A percentile compares a stretch with the other conserved stretches of the same genome.
Conservation (phyloP, 2,888 invertebrate species). For the Apotomis turbidana region DNA sequence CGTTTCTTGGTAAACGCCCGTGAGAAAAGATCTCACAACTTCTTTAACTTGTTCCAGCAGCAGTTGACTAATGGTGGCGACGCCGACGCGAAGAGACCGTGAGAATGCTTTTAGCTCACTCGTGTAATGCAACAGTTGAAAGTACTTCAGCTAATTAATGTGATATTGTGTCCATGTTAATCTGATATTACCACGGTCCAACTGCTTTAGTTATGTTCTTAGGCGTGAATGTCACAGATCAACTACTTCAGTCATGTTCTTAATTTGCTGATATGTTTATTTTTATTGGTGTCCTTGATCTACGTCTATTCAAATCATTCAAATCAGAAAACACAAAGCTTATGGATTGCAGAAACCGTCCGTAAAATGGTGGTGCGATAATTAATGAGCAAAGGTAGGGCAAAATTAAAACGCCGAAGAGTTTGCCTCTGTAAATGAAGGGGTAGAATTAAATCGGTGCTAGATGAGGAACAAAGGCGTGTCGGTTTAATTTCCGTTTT, state of each 20-base stretch:
- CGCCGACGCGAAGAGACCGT: conserved; percentile 56
- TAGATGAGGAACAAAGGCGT: conserved; percentile 56
- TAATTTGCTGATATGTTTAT: too few species aligned
- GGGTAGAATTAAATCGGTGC: conserved; percentile 36
- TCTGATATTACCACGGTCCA: neutral
- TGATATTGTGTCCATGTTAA: conserved; percentile 8
- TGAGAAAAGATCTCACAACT: conserved; percentile 70
- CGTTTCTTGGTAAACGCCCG: conserved; percentile 59
- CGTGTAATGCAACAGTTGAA: conserved; percentile 32
- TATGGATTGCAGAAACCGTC: neutral
- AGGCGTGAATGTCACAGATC: too few species aligned
- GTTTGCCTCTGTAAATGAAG: conserved; percentile 13
- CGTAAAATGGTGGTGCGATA: neutral
- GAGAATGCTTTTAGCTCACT: conserved; percentile 53
- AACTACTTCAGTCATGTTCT: too few species aligned
- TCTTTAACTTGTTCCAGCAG: conserved; percentile 63
- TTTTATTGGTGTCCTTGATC: too few species aligned
- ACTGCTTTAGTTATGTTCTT: neutral
- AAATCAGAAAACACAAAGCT: neutral
- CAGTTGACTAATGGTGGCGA: conserved; percentile 61
- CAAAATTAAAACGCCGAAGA: conserved; percentile 5
- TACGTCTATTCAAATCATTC: too few species aligned
- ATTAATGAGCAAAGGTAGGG: neutral
- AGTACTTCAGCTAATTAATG: conserved; percentile 25
- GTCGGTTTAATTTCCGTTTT: conserved; percentile 67